Percentiles rank a stretch among this genome's conserved stretches.
phyloP scores from a whole-genome alignment of 2,113 vertebrate genomes.

The Acinonyx jubatus region DNA sequence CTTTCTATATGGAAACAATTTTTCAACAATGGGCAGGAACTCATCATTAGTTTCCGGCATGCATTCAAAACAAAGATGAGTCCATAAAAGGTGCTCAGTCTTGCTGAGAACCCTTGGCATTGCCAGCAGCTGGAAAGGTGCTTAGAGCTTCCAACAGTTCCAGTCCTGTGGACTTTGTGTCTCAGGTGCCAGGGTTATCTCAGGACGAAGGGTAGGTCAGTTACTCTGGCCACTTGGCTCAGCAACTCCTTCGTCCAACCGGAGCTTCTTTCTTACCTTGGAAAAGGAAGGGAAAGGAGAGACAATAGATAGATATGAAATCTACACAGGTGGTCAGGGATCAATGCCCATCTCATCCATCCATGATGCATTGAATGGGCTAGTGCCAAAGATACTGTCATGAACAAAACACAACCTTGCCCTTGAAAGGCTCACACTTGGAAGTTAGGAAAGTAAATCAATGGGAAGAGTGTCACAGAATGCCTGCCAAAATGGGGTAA shows the following conservation, averaged over 20 bases:
- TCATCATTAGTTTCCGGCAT: neutral
- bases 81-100: constrained; percentile 44
- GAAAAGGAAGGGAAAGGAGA: neutral
- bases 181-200: constrained; percentile 58
- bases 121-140: neutral
- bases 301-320: neutral
- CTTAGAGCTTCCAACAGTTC: neutral
- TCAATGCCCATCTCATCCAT: neutral
- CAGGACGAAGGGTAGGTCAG: constrained; percentile 44
- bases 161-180: neutral
- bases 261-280: neutral
- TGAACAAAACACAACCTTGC: neutral
- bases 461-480: neutral
- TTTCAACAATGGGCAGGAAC: neutral
- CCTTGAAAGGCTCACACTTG: neutral
- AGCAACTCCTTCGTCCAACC: neutral
- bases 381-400: neutral
- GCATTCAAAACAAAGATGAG: neutral
- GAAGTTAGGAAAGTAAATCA: neutral
- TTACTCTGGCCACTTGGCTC: neutral
- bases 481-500: neutral
- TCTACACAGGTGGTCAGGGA: neutral
- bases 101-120: neutral
- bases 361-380: neutral
- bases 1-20: neutral